Percentiles rank a stretch among this genome's conserved stretches.
phyloP scores from a whole-genome alignment of 2,797 vertebrate species.

The Pipistrellus nathusii region DNA sequence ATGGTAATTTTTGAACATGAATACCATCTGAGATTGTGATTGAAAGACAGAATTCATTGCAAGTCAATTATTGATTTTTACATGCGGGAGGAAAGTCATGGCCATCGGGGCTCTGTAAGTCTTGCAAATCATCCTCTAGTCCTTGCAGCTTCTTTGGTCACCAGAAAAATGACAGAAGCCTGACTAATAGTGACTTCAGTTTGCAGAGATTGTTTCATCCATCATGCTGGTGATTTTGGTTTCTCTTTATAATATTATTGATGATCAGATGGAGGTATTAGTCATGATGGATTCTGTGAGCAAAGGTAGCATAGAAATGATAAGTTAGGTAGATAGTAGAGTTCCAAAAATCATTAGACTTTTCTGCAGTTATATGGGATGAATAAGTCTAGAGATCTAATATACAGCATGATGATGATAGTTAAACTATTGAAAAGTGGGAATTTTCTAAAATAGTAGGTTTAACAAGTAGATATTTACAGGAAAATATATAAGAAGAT shows the following conservation, averaged over 20 bases:
- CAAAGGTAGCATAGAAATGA: slow-evolving; percentile 46
- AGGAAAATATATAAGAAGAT: background rate
- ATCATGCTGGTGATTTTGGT: slow-evolving; percentile 68
- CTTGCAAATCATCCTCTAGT: slow-evolving; percentile 23
- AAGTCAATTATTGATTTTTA: slow-evolving; percentile 64
- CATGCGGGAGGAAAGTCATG: slow-evolving; percentile 48
- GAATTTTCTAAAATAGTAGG: background rate
- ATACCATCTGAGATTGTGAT: slow-evolving; percentile 45
- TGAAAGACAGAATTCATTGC: slow-evolving; percentile 7
- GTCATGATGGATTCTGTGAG: slow-evolving; percentile 59
- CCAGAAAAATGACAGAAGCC: slow-evolving; percentile 65
- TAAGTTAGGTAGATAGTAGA: background rate
- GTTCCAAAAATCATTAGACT: slow-evolving; percentile 13
- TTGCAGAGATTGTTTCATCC: slow-evolving; percentile 65
- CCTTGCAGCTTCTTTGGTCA: slow-evolving; percentile 54
- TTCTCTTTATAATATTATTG: slow-evolving; percentile 76
- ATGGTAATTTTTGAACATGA: slow-evolving; percentile 68
- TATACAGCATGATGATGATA: background rate
- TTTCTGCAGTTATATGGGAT: background rate
- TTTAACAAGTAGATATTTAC: background rate
- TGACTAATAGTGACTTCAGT: slow-evolving; percentile 74
- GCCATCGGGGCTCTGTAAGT: background rate
- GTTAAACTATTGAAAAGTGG: background rate
- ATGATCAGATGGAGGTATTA: slow-evolving; percentile 72
- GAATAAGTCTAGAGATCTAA: background rate